phyloP scores from a whole-genome alignment of 64 coral and sea anemone genomes.

The Montipora cactus region DNA sequence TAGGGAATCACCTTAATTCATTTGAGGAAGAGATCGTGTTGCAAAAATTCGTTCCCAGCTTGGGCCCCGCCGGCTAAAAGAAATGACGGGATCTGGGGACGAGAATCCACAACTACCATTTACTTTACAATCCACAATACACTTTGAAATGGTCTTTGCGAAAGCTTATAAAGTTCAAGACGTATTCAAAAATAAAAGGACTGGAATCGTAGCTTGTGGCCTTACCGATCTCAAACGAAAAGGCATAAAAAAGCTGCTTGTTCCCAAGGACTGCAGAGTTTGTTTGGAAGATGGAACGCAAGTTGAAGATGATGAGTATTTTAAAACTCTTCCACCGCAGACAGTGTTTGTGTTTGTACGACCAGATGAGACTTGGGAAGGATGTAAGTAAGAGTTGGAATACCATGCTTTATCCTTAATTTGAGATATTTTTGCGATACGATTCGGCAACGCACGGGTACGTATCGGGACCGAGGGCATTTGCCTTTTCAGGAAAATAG shows the following conservation, averaged over 20 bases:
- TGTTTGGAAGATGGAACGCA: conserved; percentile 87
- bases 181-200: conserved; percentile 56
- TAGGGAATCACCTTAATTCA: too few relatives aligned
- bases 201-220: conserved; percentile 75
- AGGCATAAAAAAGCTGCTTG: conserved; percentile 49
- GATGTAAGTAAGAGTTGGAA: conserved; percentile 39
- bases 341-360: conserved; percentile 81
- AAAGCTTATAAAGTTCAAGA: conserved; percentile 98
- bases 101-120: too few relatives aligned
- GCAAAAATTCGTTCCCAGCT: too few relatives aligned
- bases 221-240: conserved; percentile 67
- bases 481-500: too few relatives aligned
- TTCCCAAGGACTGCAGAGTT: conserved; percentile 55
- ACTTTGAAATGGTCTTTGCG: background rate
- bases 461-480: too few relatives aligned
- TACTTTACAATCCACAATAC: too few relatives aligned
- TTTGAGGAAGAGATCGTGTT: too few relatives aligned
- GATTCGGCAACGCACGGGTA: too few relatives aligned
- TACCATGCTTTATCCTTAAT: background rate
- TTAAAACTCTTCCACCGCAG: conserved; percentile 64
- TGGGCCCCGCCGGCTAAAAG: too few relatives aligned
- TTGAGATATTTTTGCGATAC: too few relatives aligned
- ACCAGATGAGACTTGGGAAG: conserved; percentile 84
- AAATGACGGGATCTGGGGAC: too few relatives aligned
- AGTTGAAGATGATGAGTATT: conserved; percentile 76